Evolutionary conservation across 2,113 vertebrate species (phyloP).

Genomic region (Strix aluco): DNA sequence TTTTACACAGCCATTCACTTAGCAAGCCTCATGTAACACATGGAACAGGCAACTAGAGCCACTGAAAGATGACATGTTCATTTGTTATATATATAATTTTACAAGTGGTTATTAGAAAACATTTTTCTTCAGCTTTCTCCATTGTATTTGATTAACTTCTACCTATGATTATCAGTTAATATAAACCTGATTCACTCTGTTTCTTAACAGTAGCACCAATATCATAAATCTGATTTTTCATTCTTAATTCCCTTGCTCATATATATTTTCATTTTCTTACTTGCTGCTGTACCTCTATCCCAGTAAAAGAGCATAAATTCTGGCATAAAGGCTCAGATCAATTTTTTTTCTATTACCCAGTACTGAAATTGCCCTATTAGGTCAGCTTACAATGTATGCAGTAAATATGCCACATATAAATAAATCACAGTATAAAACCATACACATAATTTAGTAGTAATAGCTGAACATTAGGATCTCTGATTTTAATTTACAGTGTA

Average conservation of each 20-base stretch:
- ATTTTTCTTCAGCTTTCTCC: not conserved
- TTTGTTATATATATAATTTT: not conserved
- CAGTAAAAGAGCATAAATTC: not conserved
- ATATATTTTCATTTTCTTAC: not conserved
- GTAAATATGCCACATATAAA: not conserved
- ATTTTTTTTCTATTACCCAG: not conserved
- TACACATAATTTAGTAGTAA: not conserved
- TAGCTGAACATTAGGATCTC: not conserved
- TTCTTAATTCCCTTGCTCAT: not conserved
- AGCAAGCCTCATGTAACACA: not conserved
- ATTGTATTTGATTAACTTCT: not conserved
- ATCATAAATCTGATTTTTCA: not conserved
- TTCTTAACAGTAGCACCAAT: not conserved
- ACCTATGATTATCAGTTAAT: not conserved
- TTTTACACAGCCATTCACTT: not conserved
- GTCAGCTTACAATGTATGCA: not conserved
- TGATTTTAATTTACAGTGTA: slow-evolving; percentile 2
- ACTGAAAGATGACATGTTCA: not conserved
- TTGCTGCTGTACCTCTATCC: not conserved
- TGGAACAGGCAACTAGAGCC: not conserved
- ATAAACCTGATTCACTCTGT: not conserved
- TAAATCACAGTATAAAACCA: slow-evolving; percentile 27
- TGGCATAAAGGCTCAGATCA: not conserved
- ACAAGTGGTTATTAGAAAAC: not conserved
- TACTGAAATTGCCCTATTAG: not conserved